phyloP scores from a whole-genome alignment of 2,113 vertebrate species.

The Toxotes chatareus region DNA sequence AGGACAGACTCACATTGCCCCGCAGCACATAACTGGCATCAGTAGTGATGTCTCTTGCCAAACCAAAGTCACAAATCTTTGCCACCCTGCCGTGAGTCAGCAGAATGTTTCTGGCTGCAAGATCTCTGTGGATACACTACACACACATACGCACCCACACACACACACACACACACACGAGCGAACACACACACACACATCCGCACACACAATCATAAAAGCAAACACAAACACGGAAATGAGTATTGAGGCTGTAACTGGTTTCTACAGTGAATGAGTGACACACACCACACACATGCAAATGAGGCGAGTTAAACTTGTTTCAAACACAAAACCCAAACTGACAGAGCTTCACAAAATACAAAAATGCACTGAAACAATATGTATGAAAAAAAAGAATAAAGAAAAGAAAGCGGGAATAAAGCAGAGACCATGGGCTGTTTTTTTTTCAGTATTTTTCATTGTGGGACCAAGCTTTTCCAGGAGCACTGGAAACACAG shows the following conservation, averaged over 20 bases:
- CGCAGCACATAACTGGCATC: slow-evolving; percentile 97
- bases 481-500: neutral
- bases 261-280: slow-evolving; percentile 25
- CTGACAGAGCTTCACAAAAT: neutral
- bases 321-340: slow-evolving; percentile 27
- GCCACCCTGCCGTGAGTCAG: slow-evolving; percentile 96
- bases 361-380: neutral
- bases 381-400: too few relatives aligned
- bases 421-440: neutral
- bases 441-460: neutral
- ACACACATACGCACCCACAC: slow-evolving; percentile 14
- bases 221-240: slow-evolving; percentile 37
- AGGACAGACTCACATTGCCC: slow-evolving; percentile 94
- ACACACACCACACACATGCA: neutral
- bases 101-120: slow-evolving; percentile 96
- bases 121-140: slow-evolving; percentile 97
- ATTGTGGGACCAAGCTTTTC: neutral
- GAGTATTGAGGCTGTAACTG: slow-evolving; percentile 36
- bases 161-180: slow-evolving; percentile 14
- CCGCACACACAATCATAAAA: neutral
- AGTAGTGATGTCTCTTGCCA: slow-evolving; percentile 97
- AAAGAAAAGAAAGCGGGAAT: neutral
- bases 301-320: slow-evolving; percentile 21
- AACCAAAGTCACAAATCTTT: slow-evolving; percentile 98
- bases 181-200: slow-evolving; percentile 5